Evolutionary conservation across 2,888 invertebrate species (phyloP).

Genomic region (Cataglyphis livida): DNA sequence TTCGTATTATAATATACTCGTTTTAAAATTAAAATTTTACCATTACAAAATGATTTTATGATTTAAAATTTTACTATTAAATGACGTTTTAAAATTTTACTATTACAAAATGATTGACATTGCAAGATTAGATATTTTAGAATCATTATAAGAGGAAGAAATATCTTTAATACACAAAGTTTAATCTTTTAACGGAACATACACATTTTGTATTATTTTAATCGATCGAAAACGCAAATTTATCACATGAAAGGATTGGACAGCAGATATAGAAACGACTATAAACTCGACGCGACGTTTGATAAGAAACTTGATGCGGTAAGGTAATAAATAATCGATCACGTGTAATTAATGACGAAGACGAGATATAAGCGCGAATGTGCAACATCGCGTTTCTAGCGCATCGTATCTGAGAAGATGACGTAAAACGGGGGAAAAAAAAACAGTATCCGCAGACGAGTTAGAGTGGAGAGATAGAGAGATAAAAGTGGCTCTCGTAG

Average conservation of each 20-base stretch:
- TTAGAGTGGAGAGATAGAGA: constrained; percentile 13
- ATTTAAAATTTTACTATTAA: no score
- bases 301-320: constrained; percentile 60
- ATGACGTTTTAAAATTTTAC: no score
- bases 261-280: not conserved
- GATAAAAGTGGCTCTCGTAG: constrained; percentile 2
- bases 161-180: not conserved
- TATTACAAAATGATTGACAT: not conserved
- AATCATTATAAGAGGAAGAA: not conserved
- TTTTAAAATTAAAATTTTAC: no score
- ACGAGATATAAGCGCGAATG: constrained; percentile 12
- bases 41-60: no score
- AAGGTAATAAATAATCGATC: constrained; percentile 67
- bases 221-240: not conserved
- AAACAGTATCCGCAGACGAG: constrained; percentile 27
- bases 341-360: constrained; percentile 66
- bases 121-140: not conserved
- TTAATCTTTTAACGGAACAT: not conserved
- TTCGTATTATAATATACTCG: no score
- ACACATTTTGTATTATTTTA: not conserved
- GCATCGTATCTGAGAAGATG: constrained; percentile 37
- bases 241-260: not conserved
- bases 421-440: constrained; percentile 26
- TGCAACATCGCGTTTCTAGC: constrained; percentile 29
- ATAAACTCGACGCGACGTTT: not conserved